These are phyloP conservation scores for Pangasianodon hypophthalmus DNA, from an alignment of 2,113 vertebrate species.

Conservation along the genomic window DNA sequence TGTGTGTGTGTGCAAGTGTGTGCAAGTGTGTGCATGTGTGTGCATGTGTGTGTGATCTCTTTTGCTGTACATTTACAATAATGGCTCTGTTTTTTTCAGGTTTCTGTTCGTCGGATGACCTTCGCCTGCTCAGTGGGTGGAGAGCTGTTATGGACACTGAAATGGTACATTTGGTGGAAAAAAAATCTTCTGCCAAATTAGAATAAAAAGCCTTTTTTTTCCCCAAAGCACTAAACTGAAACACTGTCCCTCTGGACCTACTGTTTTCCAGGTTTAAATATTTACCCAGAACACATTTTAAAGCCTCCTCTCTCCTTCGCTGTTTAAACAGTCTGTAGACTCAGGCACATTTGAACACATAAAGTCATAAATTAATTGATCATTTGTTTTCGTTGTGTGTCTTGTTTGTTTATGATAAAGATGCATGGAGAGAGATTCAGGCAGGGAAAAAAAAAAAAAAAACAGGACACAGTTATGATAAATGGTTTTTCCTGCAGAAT, in stretches of 20 bases:
- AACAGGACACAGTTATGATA: constrained; percentile 27
- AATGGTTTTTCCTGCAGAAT: constrained; percentile 42
- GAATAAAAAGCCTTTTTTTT: background rate
- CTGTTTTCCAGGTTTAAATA: background rate
- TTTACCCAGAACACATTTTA: background rate
- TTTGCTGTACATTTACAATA: background rate
- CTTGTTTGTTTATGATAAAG: constrained; percentile 40
- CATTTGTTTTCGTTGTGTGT: background rate
- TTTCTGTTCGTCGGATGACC: constrained; percentile 18
- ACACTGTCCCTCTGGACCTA: background rate
- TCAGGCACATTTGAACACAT: background rate
- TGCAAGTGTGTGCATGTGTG: background rate
- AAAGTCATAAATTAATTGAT: constrained; percentile 39
- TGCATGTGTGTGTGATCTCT: background rate
- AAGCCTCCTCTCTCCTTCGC: background rate
- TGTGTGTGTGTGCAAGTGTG: background rate
- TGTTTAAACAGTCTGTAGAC: constrained; percentile 1
- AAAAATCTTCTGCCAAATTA: background rate
- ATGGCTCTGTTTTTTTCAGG: background rate
- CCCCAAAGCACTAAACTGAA: background rate
- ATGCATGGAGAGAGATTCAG: constrained; percentile 21
- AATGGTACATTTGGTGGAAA: background rate
- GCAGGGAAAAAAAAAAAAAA: background rate
- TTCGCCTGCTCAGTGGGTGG: background rate
- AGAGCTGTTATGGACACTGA: background rate